Evolutionary conservation across 2,888 invertebrate genomes (phyloP), one percentile per base, ranked within the genome.

Genomic region (Pyralis farinalis): DNA sequence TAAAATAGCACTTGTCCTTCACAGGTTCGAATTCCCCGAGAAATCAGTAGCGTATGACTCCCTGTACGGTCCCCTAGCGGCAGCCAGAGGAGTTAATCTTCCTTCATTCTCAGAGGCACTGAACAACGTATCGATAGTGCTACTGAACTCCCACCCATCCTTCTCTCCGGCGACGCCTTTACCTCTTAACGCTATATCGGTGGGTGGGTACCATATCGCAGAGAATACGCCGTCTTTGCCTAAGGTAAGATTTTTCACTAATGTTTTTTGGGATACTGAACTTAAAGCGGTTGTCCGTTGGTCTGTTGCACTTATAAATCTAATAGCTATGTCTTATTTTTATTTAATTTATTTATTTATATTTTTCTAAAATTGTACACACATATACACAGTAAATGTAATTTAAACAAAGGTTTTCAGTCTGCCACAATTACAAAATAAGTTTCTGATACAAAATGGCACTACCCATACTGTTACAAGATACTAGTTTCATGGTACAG

Each of bases 321-420:
- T n/a, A n/a, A n/a, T n/a, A n/a, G n/a, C n/a, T n/a, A n/a, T n/a
- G n/a, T n/a, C n/a, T n/a, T n/a, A n/a, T n/a, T n/a, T n/a, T n/a
- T 42, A 55, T 61, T 63, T 72, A 46, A 60, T 67, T 69, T 49
- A 64, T 74, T 71, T 70, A 67, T 69, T 67, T 71, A 63, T 72
- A 78, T 78, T 81, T 82, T 67, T 81, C 85, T 85, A 87, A 85
- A 85, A 80, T 81, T 81, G 71, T 83, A 87, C 86, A 88, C 86
- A 84, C 82, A 81, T 80, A 84, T 85, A 87, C 85, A 84, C 80
- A 79, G 61, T 72, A 71, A 71, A 72, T 64, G 64, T 65, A 61
- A 63, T 62, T 63, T 61, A 53, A 72, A 69, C 55, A 69, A 68
- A 44, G 40, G 51, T 55, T 56, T 54, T 71, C 73, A 72, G 68